phyloP scores from a whole-genome alignment of 35 echinoderm and acorn worm genomes.

The Lytechinus variegatus region DNA sequence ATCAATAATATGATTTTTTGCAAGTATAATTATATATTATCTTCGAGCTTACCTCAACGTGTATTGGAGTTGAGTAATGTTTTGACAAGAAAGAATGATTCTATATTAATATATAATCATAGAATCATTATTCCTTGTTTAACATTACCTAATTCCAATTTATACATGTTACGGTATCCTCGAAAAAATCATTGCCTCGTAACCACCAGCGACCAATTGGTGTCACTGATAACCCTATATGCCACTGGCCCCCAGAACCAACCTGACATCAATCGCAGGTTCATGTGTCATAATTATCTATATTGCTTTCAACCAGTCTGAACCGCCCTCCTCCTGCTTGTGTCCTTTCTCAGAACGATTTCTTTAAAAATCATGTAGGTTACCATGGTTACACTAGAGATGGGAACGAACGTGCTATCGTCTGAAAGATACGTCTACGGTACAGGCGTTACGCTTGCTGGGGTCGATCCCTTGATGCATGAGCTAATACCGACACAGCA shows the following conservation, averaged over 20 bases:
- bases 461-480: neutral
- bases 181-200: neutral
- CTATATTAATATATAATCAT: too few relatives aligned
- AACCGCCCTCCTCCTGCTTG: neutral
- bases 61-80: too few relatives aligned
- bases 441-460: neutral
- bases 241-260: neutral
- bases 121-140: too few relatives aligned
- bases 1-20: too few relatives aligned
- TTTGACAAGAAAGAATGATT: too few relatives aligned
- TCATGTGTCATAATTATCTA: neutral
- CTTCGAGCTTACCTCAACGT: too few relatives aligned
- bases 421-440: neutral
- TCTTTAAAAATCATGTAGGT: neutral
- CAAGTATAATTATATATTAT: too few relatives aligned
- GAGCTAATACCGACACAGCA: neutral
- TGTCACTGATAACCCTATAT: neutral
- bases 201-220: neutral
- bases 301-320: neutral
- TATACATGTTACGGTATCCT: neutral
- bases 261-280: neutral
- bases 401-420: neutral
- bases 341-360: neutral
- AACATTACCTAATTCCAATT: too few relatives aligned
- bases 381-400: neutral